phyloP scores from a whole-genome alignment of 1,140 invertebrate species.

The Spodoptera frugiperda region DNA sequence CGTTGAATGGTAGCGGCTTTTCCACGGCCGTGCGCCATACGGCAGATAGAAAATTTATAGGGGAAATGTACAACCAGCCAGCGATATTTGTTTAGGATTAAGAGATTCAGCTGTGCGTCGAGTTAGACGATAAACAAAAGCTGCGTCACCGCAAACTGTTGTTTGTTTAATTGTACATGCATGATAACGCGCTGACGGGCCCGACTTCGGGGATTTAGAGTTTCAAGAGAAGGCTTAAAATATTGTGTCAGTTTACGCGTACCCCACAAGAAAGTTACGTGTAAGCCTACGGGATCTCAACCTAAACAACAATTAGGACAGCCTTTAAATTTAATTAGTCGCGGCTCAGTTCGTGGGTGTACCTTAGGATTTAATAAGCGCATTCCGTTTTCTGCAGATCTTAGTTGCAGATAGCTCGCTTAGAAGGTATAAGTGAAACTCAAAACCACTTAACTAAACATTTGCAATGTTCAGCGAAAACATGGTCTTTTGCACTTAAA shows the following conservation, averaged over 20 bases:
- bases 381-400: slow-evolving; percentile 42
- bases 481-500: neutral
- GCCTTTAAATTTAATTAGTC: slow-evolving; percentile 50
- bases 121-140: slow-evolving; percentile 79
- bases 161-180: slow-evolving; percentile 79
- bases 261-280: slow-evolving; percentile 50
- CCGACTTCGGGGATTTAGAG: slow-evolving; percentile 50
- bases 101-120: slow-evolving; percentile 73
- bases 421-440: slow-evolving; percentile 24
- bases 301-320: slow-evolving; percentile 47
- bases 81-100: slow-evolving; percentile 83
- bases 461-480: neutral
- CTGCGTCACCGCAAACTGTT: slow-evolving; percentile 71
- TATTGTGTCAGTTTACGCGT: slow-evolving; percentile 54
- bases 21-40: slow-evolving; percentile 56
- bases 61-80: slow-evolving; percentile 54
- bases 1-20: slow-evolving; percentile 60
- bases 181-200: slow-evolving; percentile 72
- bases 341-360: slow-evolving; percentile 30
- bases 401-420: slow-evolving; percentile 19
- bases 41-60: slow-evolving; percentile 71
- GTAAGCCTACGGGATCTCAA: slow-evolving; percentile 42
- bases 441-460: slow-evolving; percentile 14
- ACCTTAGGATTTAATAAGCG: slow-evolving; percentile 42
- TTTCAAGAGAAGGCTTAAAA: slow-evolving; percentile 54